Percentiles rank a stretch among this genome's conserved stretches.
phyloP scores from a whole-genome alignment of 2,113 vertebrate genomes.

The Tupaia tana region DNA sequence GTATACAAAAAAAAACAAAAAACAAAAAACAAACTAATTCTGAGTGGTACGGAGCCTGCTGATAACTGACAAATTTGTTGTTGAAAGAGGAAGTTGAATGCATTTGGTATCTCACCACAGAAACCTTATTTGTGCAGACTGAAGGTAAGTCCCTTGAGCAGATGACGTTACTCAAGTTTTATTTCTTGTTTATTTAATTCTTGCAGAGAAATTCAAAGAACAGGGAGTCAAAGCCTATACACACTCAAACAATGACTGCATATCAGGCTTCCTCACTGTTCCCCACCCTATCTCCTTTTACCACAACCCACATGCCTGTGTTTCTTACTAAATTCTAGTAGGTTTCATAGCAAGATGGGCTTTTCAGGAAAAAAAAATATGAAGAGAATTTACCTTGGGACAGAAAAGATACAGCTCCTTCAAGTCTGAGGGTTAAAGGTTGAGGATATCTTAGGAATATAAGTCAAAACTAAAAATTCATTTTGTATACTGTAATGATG shows the following conservation, averaged over 20 bases:
- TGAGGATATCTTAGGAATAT: slow-evolving; percentile 16
- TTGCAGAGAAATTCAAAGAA: slow-evolving; percentile 52
- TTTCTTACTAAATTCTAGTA: slow-evolving; percentile 20
- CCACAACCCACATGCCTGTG: not conserved
- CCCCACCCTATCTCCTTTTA: not conserved
- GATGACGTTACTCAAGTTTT: slow-evolving; percentile 56
- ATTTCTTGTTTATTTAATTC: slow-evolving; percentile 54
- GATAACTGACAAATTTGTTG: slow-evolving; percentile 72
- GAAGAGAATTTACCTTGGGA: not conserved
- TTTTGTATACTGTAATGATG: no score
- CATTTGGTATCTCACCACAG: slow-evolving; percentile 28
- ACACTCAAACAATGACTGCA: not conserved
- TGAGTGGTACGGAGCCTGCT: slow-evolving; percentile 47
- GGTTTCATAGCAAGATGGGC: not conserved
- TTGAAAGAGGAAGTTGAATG: slow-evolving; percentile 79
- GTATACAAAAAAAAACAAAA: not conserved
- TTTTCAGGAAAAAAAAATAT: slow-evolving; percentile 63
- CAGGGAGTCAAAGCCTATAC: not conserved
- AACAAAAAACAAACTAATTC: not conserved
- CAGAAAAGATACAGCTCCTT: not conserved
- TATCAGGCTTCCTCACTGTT: not conserved
- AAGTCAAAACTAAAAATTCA: slow-evolving; percentile 3
- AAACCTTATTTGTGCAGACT: slow-evolving; percentile 70
- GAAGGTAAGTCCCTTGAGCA: slow-evolving; percentile 77
- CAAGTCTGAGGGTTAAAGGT: not conserved